phyloP scores from a whole-genome alignment of 2,797 vertebrate genomes.

The Xenops minutus region DNA sequence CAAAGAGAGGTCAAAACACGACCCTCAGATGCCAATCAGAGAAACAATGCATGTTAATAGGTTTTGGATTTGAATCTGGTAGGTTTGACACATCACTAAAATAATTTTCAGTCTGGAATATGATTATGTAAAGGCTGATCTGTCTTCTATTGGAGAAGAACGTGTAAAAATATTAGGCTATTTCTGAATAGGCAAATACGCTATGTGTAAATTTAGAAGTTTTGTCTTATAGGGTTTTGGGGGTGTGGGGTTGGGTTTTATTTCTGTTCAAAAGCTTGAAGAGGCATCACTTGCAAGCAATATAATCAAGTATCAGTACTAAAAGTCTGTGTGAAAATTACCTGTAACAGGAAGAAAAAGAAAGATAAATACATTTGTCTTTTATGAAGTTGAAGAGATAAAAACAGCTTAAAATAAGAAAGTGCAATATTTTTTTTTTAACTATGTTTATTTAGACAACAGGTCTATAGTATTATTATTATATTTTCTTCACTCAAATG shows the following conservation, averaged over 20 bases:
- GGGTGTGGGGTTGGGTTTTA: rapidly evolving
- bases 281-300: neutral
- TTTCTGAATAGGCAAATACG: neutral
- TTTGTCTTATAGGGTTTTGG: neutral
- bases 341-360: neutral
- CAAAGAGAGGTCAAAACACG: neutral
- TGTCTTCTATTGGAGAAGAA: neutral
- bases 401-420: neutral
- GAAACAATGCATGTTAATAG: neutral
- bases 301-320: neutral
- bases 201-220: neutral
- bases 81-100: neutral
- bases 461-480: neutral
- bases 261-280: neutral
- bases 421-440: neutral
- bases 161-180: neutral
- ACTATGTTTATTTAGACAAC: neutral
- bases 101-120: neutral
- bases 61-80: neutral
- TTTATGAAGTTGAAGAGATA: neutral
- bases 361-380: neutral
- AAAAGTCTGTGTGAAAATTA: neutral
- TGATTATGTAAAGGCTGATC: neutral
- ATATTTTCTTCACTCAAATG: neutral
- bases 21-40: neutral